Percentiles rank a stretch among this genome's conserved stretches.
Conservation (phyloP, 2,797 vertebrate species). For the Huso huso region DNA sequence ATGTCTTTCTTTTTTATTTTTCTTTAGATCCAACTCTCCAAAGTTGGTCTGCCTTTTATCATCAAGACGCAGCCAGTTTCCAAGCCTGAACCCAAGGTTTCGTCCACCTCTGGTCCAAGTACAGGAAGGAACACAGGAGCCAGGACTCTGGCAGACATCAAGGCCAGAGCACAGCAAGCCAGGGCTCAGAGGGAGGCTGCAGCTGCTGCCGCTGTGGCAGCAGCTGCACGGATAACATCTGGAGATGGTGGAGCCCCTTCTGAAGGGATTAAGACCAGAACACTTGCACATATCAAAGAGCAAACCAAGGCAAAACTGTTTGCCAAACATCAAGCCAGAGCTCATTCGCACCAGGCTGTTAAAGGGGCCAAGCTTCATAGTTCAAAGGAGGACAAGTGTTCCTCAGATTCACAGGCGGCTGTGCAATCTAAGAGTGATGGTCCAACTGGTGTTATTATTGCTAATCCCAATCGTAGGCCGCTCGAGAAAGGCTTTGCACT, state of each 20-base stretch:
- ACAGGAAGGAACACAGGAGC: conserved; percentile 67
- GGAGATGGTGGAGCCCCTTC: conserved; percentile 59
- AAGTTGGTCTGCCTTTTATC: conserved; percentile 70
- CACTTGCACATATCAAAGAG: conserved; percentile 69
- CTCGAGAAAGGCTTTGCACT: conserved; percentile 58
- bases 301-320: conserved; percentile 71
- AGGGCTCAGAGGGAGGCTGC: conserved; percentile 71
- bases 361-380: conserved; percentile 52
- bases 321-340: conserved; percentile 64
- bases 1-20: conserved; percentile 15
- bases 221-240: conserved; percentile 62
- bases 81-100: conserved; percentile 60
- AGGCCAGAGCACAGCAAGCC: conserved; percentile 70
- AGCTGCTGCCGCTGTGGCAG: conserved; percentile 62
- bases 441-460: conserved; percentile 67
- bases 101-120: conserved; percentile 44
- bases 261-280: conserved; percentile 63
- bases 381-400: conserved; percentile 51
- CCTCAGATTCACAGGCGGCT: conserved; percentile 43
- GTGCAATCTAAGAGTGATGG: conserved; percentile 59
- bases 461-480: conserved; percentile 71
- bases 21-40: conserved; percentile 68
- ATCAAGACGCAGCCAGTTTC: conserved; percentile 69
- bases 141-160: conserved; percentile 71
- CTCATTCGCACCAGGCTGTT: conserved; percentile 52